Evolutionary conservation across 2,797 vertebrate species (phyloP).

Genomic region (Gymnoscopelus braueri): DNA sequence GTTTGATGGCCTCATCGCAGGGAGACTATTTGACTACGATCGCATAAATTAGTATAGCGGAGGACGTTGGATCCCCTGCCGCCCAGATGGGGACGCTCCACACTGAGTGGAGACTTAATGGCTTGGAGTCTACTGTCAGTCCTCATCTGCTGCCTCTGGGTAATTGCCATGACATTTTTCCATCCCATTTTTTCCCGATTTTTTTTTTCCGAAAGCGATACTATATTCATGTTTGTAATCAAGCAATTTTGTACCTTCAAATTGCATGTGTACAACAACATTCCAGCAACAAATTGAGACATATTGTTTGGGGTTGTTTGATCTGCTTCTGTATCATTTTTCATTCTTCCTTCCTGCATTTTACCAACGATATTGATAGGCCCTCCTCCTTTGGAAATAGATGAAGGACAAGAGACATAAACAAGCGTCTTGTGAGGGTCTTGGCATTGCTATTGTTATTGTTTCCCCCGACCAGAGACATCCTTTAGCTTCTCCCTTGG

Average conservation of each 20-base stretch:
- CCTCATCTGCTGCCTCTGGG: constrained; percentile 37
- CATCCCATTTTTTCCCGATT: neutral
- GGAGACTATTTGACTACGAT: constrained; percentile 15
- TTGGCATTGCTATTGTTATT: constrained; percentile 61
- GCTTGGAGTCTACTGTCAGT: constrained; percentile 49
- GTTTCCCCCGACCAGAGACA: constrained; percentile 66
- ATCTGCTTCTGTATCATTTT: neutral
- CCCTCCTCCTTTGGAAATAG: constrained; percentile 24
- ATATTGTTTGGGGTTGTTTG: neutral
- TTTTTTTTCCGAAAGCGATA: too few species aligned
- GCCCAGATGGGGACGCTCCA: constrained; percentile 59
- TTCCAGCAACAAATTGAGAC: neutral
- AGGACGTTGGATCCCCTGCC: constrained; percentile 39
- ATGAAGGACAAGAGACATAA: constrained; percentile 50
- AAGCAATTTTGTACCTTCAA: neutral
- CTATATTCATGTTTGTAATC: neutral
- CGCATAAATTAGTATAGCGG: constrained; percentile 38
- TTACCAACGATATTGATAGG: constrained; percentile 14
- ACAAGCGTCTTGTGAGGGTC: constrained; percentile 31
- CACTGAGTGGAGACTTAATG: constrained; percentile 58
- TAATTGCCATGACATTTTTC: constrained; percentile 28
- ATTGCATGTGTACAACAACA: neutral
- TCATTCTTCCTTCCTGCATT: neutral
- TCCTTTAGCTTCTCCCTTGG: constrained; percentile 65
- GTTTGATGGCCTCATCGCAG: constrained; percentile 36